A percentile compares a stretch with the other conserved stretches of the same genome.
These are phyloP conservation scores for Tangara arthus DNA, from an alignment of 2,797 vertebrate genomes.

Conservation along the genomic window DNA sequence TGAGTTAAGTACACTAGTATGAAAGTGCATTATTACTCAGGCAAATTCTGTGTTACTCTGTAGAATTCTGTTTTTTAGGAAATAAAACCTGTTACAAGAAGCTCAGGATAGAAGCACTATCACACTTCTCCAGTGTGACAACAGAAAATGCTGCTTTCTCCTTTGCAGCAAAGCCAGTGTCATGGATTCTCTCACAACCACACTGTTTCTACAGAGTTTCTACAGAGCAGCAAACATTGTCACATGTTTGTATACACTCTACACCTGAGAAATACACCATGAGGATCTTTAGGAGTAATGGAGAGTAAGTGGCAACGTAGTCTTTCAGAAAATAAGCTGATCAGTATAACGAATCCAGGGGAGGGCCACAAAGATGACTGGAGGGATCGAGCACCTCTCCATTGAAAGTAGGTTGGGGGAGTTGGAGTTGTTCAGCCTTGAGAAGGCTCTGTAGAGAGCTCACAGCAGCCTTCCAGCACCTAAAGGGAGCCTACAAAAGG, in stretches of 20 bases:
- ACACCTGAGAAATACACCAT: not conserved
- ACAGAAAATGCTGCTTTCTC: not conserved
- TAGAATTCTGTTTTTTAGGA: not conserved
- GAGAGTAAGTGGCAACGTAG: fast-evolving
- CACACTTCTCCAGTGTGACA: not conserved
- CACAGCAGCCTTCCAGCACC: not conserved
- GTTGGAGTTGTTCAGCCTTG: not conserved
- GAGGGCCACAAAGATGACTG: not conserved
- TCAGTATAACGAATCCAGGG: fast-evolving
- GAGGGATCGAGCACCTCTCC: not conserved
- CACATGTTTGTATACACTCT: not conserved
- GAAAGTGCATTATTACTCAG: not conserved
- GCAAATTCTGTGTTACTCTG: not conserved
- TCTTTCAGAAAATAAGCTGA: not conserved
- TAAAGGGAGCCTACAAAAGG: not conserved
- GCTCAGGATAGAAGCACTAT: not conserved
- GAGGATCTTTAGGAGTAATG: not conserved
- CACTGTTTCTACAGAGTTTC: not conserved
- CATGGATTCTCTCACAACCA: not conserved
- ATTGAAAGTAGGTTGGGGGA: not conserved
- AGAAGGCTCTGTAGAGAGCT: not conserved
- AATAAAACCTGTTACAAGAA: not conserved
- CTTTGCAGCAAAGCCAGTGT: not conserved
- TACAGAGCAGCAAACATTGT: not conserved
- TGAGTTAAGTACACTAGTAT: not conserved